phyloP scores from a whole-genome alignment of 53 echinoderm and acorn worm species.

The Echinarachnius parma region DNA sequence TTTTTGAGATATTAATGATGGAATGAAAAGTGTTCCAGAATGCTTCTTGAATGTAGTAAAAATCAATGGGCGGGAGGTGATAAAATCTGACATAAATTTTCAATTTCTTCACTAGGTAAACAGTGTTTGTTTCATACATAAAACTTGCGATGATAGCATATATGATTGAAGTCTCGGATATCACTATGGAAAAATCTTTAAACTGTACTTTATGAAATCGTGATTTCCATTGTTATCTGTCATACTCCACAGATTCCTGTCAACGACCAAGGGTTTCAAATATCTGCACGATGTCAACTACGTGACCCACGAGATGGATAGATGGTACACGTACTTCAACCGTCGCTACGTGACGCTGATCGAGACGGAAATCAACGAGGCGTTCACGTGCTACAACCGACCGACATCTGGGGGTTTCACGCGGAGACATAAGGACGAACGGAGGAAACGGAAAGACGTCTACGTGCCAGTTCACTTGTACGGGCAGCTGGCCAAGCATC shows the following conservation, averaged over 20 bases:
- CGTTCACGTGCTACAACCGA: conserved; percentile 80
- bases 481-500: conserved; percentile 87
- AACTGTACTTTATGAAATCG: no score
- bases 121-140: no score
- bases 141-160: no score
- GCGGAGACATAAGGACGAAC: conserved; percentile 67
- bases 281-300: conserved; percentile 96
- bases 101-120: no score
- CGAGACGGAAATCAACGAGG: conserved; percentile 90
- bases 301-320: conserved; percentile 86
- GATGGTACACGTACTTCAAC: conserved; percentile 87
- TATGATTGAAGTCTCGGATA: no score
- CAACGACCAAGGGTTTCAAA: conserved; percentile 91
- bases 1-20: no score
- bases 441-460: conserved; percentile 65
- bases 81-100: no score
- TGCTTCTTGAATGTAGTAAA: neutral
- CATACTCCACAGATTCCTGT: conserved; percentile 96
- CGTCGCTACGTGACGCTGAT: conserved; percentile 85
- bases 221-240: no score
- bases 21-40: no score
- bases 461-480: conserved; percentile 94
- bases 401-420: conserved; percentile 75
- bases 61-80: neutral
- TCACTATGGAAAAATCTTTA: no score